Evolutionary conservation across 2,113 vertebrate species (phyloP).

Genomic region (Propithecus coquereli): DNA sequence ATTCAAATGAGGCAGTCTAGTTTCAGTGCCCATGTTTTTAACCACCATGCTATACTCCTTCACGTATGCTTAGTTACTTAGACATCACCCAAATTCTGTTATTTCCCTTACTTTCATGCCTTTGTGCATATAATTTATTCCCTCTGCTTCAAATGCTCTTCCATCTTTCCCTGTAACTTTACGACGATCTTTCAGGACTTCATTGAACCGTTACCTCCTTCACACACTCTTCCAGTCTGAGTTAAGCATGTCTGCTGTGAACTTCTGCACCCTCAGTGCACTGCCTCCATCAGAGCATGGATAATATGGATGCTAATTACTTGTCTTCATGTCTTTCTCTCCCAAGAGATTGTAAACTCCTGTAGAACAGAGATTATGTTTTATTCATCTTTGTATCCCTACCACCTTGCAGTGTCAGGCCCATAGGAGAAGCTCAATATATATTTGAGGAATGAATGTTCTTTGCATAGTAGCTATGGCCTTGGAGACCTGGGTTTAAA

Average conservation of each 20-base stretch:
- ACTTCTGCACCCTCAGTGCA: neutral
- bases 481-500: neutral
- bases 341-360: neutral
- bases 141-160: neutral
- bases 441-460: conserved; percentile 6
- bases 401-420: neutral
- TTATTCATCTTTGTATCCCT: neutral
- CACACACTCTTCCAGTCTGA: neutral
- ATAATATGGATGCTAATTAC: neutral
- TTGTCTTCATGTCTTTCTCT: neutral
- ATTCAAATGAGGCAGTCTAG: neutral
- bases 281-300: neutral
- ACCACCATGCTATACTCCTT: neutral
- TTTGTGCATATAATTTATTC: neutral
- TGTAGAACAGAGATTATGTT: neutral
- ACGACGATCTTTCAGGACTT: neutral
- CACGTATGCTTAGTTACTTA: neutral
- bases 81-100: neutral
- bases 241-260: neutral
- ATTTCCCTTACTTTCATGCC: neutral
- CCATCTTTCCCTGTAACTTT: neutral
- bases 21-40: neutral
- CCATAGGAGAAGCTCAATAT: neutral
- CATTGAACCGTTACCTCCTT: neutral
- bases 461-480: neutral